Conservation (phyloP, 2,888 invertebrate species). For the Syritta pipiens region DNA sequence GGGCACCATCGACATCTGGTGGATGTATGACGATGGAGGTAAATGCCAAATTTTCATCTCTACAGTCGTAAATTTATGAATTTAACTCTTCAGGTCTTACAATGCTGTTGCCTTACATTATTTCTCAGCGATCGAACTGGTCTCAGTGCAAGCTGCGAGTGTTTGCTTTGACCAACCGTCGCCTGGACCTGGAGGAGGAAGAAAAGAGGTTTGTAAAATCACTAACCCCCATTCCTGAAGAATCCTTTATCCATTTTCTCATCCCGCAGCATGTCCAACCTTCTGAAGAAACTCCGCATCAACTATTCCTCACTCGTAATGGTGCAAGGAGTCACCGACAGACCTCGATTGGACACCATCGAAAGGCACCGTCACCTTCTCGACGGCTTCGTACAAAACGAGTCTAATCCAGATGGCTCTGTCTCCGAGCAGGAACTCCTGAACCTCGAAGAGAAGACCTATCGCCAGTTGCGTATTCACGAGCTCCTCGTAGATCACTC, state of each 20-base stretch:
- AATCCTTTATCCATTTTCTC: too few species aligned
- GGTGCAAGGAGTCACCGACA: constrained; percentile 92
- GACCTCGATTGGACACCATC: constrained; percentile 87
- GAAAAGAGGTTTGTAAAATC: constrained; percentile 97
- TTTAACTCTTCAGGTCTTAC: constrained; percentile 81
- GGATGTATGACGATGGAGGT: constrained; percentile 96
- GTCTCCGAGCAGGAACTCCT: constrained; percentile 81
- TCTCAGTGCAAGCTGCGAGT: constrained; percentile 88
- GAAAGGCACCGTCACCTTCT: constrained; percentile 87
- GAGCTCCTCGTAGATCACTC: constrained; percentile 95
- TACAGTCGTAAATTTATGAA: not conserved
- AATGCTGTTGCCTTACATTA: constrained; percentile 91
- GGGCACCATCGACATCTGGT: constrained; percentile 96
- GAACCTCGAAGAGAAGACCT: constrained; percentile 89
- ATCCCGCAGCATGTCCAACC: constrained; percentile 97
- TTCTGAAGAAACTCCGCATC: constrained; percentile 95
- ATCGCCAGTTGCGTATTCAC: constrained; percentile 92
- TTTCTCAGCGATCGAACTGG: constrained; percentile 89
- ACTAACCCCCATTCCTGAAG: too few species aligned
- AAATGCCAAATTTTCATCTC: constrained; percentile 21
- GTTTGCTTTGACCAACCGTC: constrained; percentile 90
- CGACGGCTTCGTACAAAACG: constrained; percentile 82
- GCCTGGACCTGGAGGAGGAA: constrained; percentile 87
- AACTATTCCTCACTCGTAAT: constrained; percentile 95
- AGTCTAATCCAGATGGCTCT: constrained; percentile 78